phyloP scores from a whole-genome alignment of 2,888 invertebrate genomes.

The Athalia circularis region DNA sequence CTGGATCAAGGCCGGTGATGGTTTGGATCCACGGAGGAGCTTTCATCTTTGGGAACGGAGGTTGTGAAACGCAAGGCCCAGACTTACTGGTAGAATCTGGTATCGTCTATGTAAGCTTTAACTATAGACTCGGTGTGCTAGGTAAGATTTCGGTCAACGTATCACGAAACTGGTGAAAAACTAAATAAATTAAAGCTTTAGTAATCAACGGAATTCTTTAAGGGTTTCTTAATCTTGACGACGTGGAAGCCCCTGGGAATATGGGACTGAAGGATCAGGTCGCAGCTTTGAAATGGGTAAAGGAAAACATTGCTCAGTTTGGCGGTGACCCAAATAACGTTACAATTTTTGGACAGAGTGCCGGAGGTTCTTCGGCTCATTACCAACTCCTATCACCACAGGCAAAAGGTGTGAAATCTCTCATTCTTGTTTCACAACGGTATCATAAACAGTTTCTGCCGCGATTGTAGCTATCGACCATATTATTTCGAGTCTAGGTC shows the following conservation, averaged over 20 bases:
- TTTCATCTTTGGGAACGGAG: constrained; percentile 57
- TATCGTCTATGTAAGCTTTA: constrained; percentile 57
- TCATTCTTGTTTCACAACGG: background rate
- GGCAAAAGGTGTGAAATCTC: constrained; percentile 55
- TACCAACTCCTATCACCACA: constrained; percentile 58
- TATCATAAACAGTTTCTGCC: background rate
- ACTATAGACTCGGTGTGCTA: constrained; percentile 60
- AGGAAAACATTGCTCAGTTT: constrained; percentile 62
- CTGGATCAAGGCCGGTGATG: constrained; percentile 60
- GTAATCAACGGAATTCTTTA: background rate
- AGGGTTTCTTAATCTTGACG: constrained; percentile 65
- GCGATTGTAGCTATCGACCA: background rate
- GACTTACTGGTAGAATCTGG: constrained; percentile 58
- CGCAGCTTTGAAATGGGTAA: constrained; percentile 62
- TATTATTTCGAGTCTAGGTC: constrained; percentile 53
- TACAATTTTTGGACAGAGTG: constrained; percentile 64
- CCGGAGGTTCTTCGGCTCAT: constrained; percentile 57
- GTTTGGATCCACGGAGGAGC: constrained; percentile 70
- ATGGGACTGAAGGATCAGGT: constrained; percentile 65
- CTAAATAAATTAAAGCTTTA: background rate
- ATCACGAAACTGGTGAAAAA: background rate
- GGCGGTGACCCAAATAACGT: constrained; percentile 65
- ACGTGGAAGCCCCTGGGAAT: constrained; percentile 63
- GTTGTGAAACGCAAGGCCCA: constrained; percentile 46
- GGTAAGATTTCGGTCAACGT: constrained; percentile 51